Evolutionary conservation across 2,888 invertebrate species (phyloP).

Genomic region (Chaetoderma sp.): DNA sequence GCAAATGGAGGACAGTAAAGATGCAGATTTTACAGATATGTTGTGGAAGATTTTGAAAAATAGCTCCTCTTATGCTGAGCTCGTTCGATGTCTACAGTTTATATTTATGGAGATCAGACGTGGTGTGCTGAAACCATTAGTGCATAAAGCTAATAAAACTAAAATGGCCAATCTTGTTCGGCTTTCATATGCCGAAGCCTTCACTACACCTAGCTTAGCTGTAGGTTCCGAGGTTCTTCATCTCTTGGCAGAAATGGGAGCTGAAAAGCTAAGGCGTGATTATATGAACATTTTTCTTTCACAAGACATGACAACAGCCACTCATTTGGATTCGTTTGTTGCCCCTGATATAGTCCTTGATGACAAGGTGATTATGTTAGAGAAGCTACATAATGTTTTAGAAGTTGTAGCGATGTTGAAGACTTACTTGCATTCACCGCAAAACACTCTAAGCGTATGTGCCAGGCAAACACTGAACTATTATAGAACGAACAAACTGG

Average conservation of each 20-base stretch:
- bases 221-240: constrained; percentile 47
- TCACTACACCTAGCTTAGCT: constrained; percentile 39
- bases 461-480: constrained; percentile 48
- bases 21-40: constrained; percentile 53
- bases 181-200: constrained; percentile 52
- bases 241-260: constrained; percentile 57
- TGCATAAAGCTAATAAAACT: constrained; percentile 55
- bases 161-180: constrained; percentile 56
- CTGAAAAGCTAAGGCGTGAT: constrained; percentile 56
- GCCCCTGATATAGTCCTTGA: constrained; percentile 28
- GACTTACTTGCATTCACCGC: constrained; percentile 46
- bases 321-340: constrained; percentile 42
- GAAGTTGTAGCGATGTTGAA: constrained; percentile 54
- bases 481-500: constrained; percentile 38
- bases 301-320: constrained; percentile 45
- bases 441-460: constrained; percentile 38
- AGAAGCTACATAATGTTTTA: constrained; percentile 50
- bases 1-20: constrained; percentile 40
- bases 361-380: constrained; percentile 40
- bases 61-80: constrained; percentile 47
- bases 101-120: constrained; percentile 44
- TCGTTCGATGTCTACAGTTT: constrained; percentile 44
- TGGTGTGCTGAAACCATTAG: constrained; percentile 52
- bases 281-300: constrained; percentile 50
- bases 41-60: constrained; percentile 51